Conservation (phyloP, 2,888 invertebrate species). For the Cantharis rustica region DNA sequence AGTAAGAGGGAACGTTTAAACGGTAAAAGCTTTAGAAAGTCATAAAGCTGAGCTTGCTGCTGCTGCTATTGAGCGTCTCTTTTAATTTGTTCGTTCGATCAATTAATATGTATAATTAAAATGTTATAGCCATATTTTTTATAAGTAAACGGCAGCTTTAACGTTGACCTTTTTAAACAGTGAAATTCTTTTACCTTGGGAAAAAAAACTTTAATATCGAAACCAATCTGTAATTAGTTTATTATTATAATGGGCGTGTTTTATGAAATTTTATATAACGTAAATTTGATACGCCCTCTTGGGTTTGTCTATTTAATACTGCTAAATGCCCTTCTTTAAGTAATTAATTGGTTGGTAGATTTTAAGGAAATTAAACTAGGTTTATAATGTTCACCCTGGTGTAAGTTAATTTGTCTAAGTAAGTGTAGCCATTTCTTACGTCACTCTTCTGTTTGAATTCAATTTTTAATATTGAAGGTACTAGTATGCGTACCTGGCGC, state of each 20-base stretch:
- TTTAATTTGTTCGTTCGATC: neutral
- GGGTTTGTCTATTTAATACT: slow-evolving; percentile 9
- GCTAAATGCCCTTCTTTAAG: slow-evolving; percentile 4
- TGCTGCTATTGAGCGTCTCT: neutral
- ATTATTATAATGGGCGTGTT: neutral
- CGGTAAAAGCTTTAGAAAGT: neutral
- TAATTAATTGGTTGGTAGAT: slow-evolving; percentile 5
- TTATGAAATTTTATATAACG: neutral
- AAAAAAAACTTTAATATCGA: neutral
- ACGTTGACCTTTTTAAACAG: neutral
- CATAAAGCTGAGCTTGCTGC: neutral
- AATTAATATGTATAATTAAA: neutral
- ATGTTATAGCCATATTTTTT: neutral
- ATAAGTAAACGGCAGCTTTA: neutral
- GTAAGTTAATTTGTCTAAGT: neutral
- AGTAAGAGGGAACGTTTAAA: neutral
- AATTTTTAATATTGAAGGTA: too few relatives aligned
- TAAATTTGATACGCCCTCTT: slow-evolving; percentile 1
- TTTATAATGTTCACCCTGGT: neutral
- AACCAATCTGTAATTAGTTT: neutral
- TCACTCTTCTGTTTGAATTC: neutral
- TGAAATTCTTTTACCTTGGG: neutral
- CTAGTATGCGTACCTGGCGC: neutral
- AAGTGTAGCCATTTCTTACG: neutral
- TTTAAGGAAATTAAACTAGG: slow-evolving; percentile 12